These are phyloP conservation scores for Mirounga angustirostris DNA, from an alignment of 2,113 vertebrate species.

Conservation along the genomic window DNA sequence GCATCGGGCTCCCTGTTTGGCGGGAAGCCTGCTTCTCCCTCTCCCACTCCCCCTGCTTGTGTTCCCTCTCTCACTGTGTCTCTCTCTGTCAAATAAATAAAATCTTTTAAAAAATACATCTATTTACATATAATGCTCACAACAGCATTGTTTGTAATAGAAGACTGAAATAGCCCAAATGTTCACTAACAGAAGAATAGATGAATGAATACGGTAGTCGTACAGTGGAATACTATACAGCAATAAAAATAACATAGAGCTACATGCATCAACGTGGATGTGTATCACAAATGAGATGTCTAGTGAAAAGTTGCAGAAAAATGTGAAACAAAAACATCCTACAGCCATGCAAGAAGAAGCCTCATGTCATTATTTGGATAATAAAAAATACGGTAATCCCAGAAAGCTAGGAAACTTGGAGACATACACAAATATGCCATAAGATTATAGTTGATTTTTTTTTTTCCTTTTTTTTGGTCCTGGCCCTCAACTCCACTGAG, in stretches of 20 bases:
- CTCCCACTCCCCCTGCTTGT: no score
- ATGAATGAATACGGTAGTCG: background rate
- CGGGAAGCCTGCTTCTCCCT: no score
- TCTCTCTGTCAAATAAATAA: no score
- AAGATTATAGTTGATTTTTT: background rate
- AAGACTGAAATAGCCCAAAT: background rate
- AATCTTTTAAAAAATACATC: background rate
- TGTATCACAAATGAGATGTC: background rate
- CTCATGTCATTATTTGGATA: background rate
- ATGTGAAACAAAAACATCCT: background rate
- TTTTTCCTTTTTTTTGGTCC: background rate
- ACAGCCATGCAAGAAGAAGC: background rate
- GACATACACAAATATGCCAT: no score
- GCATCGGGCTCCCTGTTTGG: no score
- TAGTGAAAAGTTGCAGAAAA: background rate
- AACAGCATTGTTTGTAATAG: background rate
- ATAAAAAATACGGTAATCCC: background rate
- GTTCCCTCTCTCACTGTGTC: no score
- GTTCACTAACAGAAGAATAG: background rate
- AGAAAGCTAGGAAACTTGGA: background rate
- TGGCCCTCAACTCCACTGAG: background rate
- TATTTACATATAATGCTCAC: background rate
- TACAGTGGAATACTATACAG: background rate
- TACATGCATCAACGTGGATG: background rate
- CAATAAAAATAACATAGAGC: background rate